Percentiles rank a stretch among this genome's conserved stretches.
These are phyloP conservation scores for Athalia rosae DNA, from an alignment of 2,888 invertebrate genomes.

Conservation along the genomic window DNA sequence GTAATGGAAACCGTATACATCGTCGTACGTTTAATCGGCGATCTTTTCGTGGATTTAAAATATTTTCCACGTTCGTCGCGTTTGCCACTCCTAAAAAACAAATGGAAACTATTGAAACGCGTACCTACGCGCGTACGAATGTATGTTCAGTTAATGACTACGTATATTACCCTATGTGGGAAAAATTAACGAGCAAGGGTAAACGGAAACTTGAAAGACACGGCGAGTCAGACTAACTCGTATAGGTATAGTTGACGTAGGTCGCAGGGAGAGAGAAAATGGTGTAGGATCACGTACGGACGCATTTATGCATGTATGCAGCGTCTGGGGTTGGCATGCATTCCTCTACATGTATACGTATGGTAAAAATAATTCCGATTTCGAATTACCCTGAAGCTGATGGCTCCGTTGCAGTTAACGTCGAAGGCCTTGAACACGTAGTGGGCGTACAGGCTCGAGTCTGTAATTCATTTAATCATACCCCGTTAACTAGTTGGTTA, in stretches of 20 bases:
- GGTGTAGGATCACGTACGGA: background rate
- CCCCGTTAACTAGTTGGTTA: constrained; percentile 55
- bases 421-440: constrained; percentile 99
- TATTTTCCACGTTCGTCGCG: no score
- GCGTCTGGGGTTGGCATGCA: background rate
- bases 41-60: no score
- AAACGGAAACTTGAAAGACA: background rate
- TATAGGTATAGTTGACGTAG: background rate
- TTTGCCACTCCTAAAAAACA: no score
- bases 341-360: background rate
- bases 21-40: no score
- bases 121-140: no score
- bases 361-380: constrained; percentile 14
- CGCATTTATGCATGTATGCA: background rate
- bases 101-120: no score
- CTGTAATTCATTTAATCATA: constrained; percentile 76
- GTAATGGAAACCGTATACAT: no score
- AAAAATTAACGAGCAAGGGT: background rate
- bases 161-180: no score
- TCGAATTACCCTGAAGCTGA: constrained; percentile 92
- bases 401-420: constrained; percentile 96
- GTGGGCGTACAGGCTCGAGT: constrained; percentile 97
- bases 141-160: no score
- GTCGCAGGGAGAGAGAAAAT: constrained; percentile 2
- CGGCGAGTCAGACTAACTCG: constrained; percentile 11